Evolutionary conservation across 2,888 invertebrate genomes (phyloP).

Genomic region (Patella depressa): DNA sequence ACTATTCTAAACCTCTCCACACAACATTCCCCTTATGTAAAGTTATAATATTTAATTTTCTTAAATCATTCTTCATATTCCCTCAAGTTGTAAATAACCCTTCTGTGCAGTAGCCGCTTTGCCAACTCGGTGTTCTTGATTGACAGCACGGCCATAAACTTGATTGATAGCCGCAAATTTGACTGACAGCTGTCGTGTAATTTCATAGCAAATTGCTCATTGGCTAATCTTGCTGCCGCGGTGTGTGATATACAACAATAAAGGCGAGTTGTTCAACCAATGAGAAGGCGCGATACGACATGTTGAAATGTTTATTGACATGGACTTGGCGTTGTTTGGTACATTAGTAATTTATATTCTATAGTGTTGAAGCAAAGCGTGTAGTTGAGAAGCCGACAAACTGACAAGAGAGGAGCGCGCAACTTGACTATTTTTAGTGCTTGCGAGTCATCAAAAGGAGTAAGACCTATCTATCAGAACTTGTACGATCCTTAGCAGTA

Average conservation of each 20-base stretch:
- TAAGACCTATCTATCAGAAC: no score
- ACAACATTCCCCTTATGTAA: background rate
- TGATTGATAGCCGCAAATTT: conserved; percentile 7
- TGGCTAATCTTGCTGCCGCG: background rate
- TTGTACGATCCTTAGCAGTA: no score
- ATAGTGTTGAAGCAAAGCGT: background rate
- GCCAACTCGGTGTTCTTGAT: background rate
- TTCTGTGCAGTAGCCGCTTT: no score
- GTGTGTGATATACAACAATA: conserved; percentile 1
- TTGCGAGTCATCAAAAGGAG: no score
- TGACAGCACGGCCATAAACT: background rate
- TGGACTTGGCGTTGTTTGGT: background rate
- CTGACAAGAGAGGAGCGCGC: no score
- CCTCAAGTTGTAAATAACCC: no score
- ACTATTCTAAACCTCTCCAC: background rate
- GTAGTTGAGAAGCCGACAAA: background rate
- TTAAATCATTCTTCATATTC: background rate
- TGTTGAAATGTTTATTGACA: conserved; percentile 5
- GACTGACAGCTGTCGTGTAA: conserved; percentile 7
- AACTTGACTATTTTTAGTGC: no score
- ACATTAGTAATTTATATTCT: conserved; percentile 10
- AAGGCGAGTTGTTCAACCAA: background rate
- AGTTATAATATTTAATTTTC: conserved; percentile 6
- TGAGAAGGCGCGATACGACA: background rate
- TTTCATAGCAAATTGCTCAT: background rate